A percentile compares a stretch with the other conserved stretches of the same genome.
Evolutionary conservation across 2,888 invertebrate species (phyloP).

Genomic region (Plusia festucae): DNA sequence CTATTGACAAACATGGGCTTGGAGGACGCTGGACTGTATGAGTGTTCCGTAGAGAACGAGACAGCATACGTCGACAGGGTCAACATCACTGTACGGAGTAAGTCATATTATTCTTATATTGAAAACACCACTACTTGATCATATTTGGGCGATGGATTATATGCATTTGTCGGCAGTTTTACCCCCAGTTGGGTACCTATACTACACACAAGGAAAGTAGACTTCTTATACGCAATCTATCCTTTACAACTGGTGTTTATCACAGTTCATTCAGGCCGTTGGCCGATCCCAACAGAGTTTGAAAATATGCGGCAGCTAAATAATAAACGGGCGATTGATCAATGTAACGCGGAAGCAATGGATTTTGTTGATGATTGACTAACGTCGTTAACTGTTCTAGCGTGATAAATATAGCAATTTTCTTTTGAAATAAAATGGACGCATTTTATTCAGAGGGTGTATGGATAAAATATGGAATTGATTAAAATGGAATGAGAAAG

Average conservation of each 20-base stretch:
- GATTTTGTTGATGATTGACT: not conserved
- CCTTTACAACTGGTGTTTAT: not conserved
- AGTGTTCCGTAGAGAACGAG: constrained; percentile 85
- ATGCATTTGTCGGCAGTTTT: not conserved
- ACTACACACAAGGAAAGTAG: not conserved
- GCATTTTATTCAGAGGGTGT: not conserved
- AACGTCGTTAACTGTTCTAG: not conserved
- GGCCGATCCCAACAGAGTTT: not conserved
- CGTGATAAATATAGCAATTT: not conserved
- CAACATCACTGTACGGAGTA: constrained; percentile 83
- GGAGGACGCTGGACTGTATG: constrained; percentile 85
- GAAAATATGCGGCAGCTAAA: not conserved
- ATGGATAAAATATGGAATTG: not conserved
- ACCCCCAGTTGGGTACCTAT: not conserved
- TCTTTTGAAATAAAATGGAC: too few relatives aligned
- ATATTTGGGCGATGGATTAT: not conserved
- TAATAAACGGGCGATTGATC: not conserved
- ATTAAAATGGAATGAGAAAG: not conserved
- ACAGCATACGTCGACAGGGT: constrained; percentile 83
- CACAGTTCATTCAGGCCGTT: not conserved
- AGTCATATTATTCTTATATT: constrained; percentile 57
- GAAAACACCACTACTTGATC: not conserved
- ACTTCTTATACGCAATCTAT: not conserved
- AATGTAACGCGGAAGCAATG: not conserved
- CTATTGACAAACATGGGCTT: constrained; percentile 74